Base-by-base conservation (phyloP, 2,797 vertebrate species). In the Gymnodraco acuticeps region DNA sequence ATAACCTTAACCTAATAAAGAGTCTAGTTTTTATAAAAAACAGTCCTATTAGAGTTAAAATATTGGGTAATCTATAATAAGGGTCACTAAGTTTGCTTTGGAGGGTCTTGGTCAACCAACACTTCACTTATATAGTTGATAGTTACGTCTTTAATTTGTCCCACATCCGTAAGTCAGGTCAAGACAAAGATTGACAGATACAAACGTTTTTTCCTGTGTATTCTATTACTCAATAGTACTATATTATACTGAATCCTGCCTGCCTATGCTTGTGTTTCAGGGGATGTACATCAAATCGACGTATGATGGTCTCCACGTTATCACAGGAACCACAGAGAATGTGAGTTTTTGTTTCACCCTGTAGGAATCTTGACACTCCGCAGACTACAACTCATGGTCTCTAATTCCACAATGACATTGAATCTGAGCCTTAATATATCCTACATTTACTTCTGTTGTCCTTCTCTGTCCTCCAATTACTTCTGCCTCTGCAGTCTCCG, bases 241-340 rank as follows among this genome's bases (percentile, higher is more conserved):
- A 10, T 60, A 23, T 68, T 23, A 12, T 17, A 46, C 72, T 75
- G 17, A 80, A 61, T 43, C 43, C 19, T 45, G 13, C 48, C 17
- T 71, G 2, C 10, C 23, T 47, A 42, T 71, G 43, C 61, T 64
- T 72, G 12, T 79, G 10, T 86, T 88, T 62, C 82, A 96, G 95
- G 95, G 95, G 61, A 95, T 96, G 95, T 96, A 96, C 65, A 95
- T 95, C 85, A 95, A 95, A 84, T 95, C 95, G 0, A 95, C 95
- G 1, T 95, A 95, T 12, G 95, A 96, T 14, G 95, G 95, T 31
- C 94, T 96, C n/a, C 95, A 96, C 19, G 95, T 96, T 17, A 95
- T 96, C 82, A 96, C 95, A 0, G 95, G 95, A 67, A 96, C 95
- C 70, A 96, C 95, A 6, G 95, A 96, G 84, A 95, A 95, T 41